Evolutionary conservation across 1,140 invertebrate species (phyloP), one percentile per base, ranked within the genome.

Genomic region (Octopus sinensis): DNA sequence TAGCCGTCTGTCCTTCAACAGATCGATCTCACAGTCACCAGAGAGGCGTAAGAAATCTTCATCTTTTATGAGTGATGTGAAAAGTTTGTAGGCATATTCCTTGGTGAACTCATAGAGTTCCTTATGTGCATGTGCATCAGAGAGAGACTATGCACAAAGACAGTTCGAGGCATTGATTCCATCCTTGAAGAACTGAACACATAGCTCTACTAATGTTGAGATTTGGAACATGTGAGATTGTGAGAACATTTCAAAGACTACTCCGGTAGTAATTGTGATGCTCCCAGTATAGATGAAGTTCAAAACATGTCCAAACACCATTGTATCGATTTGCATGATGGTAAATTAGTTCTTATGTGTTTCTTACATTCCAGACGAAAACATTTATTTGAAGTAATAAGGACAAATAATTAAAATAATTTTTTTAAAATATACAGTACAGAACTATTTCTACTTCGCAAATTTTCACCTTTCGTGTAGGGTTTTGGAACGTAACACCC

Each of bases 281-380:
- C 85, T 85, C 9, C 88, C 88, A 2, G 88, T 88, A 82, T 89
- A 89, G n/a, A 89, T 88, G 79, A 88, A 89, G 62, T 86, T 85
- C 4, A 89, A 79, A 13, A 88, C 84, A 56, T 86, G 84, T 76
- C 87, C 86, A 86, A 89, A 89, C 13, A 89, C 87, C 3, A 81
- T 51, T 12, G 85, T 81, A 68, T 88, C 88, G 6, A 89, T 83
- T 79, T 88, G 85, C 53, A 86, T 86, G 43, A 89, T 83, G 17
- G 87, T 85, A 43, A 89, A 86, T 4, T 82, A 82, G 53, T 85
- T 85, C 81, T 88, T 88, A 6, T 85, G 80, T 77, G 87, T 87
- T 77, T 89, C 88, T 68, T 87, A 86, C 88, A 89, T 89, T 9
- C 88, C 88, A 12, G 87, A 88, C 5, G 86, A 85, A 82, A 89